Base-by-base conservation (phyloP, 2,113 vertebrate genomes). In the Gorsachius goisagi region DNA sequence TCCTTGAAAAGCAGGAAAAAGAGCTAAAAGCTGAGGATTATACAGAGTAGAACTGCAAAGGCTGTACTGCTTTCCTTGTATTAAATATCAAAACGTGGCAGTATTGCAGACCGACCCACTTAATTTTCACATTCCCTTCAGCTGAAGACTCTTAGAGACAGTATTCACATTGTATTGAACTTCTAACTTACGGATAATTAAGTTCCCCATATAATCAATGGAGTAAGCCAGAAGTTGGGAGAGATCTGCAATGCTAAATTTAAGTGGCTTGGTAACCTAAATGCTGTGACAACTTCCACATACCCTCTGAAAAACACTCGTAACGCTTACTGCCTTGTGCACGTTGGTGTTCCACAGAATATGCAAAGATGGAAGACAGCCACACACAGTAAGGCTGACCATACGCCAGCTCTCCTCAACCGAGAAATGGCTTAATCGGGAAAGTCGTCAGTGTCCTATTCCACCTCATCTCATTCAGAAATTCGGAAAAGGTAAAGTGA, bases 391-490 rank as follows among this genome's bases (percentile, higher is more conserved):
- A 44, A 96, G 98, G 23, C 89, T 99, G 63, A 98, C 96, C 32
- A 96, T 99, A 44, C 98, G 99, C 12, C 98, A 97, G 55, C 98
- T 94, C 93, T 97, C 98, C 1, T 64, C 90, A 0, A 94, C 97
- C 21, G 98, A 98, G 78, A 98, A 97, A 76, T 98, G 98, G 97
- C 96, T 95, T 85, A 96, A 84, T 53, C 98, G 99, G 63, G 99
- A 99, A 92, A 99, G 99, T 75, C 98, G 99, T 1, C 99, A 99
- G 96, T 98, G 98, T 89, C 98, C 98, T 2, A 82, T 99, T 78
- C 99, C 99, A 8, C 96, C 94, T 50, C 97, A 98, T 47, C n/a
- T 98, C 5, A 92, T 98, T 47, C 98, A 98, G 89, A 99, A 97
- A 71, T 95, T 99, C 72, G 92, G 93, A 24, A 97, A 97, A 81